Base-by-base conservation (phyloP, 2,113 vertebrate species). In the Podilymbus podiceps region DNA sequence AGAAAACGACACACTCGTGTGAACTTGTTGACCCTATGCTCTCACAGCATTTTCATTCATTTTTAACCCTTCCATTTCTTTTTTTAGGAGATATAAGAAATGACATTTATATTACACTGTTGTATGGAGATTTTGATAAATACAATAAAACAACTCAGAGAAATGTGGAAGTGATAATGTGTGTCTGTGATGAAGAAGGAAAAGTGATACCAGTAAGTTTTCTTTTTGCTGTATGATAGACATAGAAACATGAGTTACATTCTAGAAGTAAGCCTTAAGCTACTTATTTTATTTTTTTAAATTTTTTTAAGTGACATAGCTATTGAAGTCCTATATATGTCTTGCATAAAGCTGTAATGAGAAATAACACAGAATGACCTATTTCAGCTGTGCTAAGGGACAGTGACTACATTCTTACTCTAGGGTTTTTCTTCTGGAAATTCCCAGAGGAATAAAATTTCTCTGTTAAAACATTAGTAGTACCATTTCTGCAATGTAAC, bases 131-230 rank as follows among this genome's bases (percentile, higher is more conserved):
- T 98, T 99, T 99, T 63, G 99, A 99, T 98, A 99, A 99, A 86
- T 99, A 99, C 98, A 99, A 99, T 97, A 99, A 99, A 98, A 99
- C 99, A 49, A 99, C 99, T 1, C 99, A 99, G 97, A 99, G 99
- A 95, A 99, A 99, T 5, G 98, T 99, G 86, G 99, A 99, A 98
- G 99, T 99, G 97, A 99, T 99, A 88, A 99, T 99, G 99, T 99
- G 98, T 98, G 99, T 99, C 94, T 99, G 99, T 75, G 98, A 99
- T 12, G 99, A 99, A 96, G 99, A 99, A 33, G 99, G 99, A 91
- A 99, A 99, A 97, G 96, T 98, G 15, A 97, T 99, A 73, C 98
- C 98, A 80, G 99, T 99, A 97, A 98, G 98, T 95, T 80, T 63
- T 60, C 1, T 6, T 53, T 47, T 62, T 25, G 33, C 24, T 66